Evolutionary conservation across 2,113 vertebrate genomes (phyloP).

Genomic region (Myanophis thanlyinensis): DNA sequence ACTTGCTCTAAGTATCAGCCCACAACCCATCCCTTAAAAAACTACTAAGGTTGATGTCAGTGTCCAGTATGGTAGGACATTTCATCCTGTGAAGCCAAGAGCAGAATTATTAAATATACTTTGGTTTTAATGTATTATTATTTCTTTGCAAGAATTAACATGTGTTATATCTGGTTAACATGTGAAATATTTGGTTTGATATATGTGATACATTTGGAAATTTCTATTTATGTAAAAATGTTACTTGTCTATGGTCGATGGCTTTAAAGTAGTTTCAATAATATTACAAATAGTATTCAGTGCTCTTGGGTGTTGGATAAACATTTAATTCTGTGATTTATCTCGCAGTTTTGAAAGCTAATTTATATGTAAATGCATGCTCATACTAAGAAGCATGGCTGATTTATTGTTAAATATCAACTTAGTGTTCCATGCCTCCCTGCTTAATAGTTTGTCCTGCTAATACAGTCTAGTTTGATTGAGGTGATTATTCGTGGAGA

Average conservation of each 20-base stretch:
- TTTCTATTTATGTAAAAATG: background rate
- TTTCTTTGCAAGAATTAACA: conserved; percentile 26
- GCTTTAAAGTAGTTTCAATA: conserved; percentile 9
- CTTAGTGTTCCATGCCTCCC: background rate
- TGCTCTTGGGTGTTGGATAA: background rate
- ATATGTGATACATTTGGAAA: too few relatives aligned
- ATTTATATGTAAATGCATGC: background rate
- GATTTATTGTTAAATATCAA: conserved; percentile 1
- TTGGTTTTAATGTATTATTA: conserved; percentile 25
- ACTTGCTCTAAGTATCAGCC: background rate
- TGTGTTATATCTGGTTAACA: background rate
- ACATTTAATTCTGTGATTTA: conserved; percentile 8
- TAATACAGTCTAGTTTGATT: background rate
- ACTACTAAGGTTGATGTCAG: background rate
- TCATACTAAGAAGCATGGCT: background rate
- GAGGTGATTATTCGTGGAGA: background rate
- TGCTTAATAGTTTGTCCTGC: background rate
- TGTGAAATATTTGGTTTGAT: too few relatives aligned
- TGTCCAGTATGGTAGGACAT: background rate
- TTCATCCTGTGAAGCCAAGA: background rate
- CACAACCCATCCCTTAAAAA: background rate
- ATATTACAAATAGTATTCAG: conserved; percentile 18
- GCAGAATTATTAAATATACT: conserved; percentile 13
- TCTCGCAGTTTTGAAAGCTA: background rate
- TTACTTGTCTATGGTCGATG: background rate